These are phyloP conservation scores for Clarias macrocephalus DNA, from an alignment of 2,113 vertebrate species.

Conservation along the genomic window DNA sequence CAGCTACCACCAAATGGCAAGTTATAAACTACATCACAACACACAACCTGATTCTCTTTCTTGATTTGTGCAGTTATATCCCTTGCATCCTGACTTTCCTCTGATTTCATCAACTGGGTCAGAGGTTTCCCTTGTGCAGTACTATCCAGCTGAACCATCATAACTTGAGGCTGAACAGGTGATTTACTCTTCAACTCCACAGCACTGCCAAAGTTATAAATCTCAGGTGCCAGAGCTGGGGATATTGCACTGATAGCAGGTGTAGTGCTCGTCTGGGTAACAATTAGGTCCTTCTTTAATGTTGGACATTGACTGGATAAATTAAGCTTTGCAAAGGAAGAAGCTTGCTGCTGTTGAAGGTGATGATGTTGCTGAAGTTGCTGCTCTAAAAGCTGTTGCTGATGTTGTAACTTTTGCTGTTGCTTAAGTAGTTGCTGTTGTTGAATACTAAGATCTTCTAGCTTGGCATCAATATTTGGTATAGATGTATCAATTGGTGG, in stretches of 20 bases:
- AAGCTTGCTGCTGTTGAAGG: constrained; percentile 72
- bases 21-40: constrained; percentile 94
- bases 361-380: constrained; percentile 77
- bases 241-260: constrained; percentile 72
- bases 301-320: constrained; percentile 77
- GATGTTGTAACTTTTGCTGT: constrained; percentile 75
- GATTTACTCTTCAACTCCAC: constrained; percentile 81
- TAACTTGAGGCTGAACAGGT: constrained; percentile 81
- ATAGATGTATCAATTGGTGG: constrained; percentile 71
- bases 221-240: constrained; percentile 70
- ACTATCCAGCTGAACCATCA: constrained; percentile 88
- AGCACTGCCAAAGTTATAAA: constrained; percentile 73
- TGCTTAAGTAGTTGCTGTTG: constrained; percentile 73
- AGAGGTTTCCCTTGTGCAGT: constrained; percentile 73
- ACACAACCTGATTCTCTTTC: constrained; percentile 86
- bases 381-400: constrained; percentile 76
- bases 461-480: constrained; percentile 79
- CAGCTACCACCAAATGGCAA: constrained; percentile 92
- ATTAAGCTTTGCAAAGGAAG: constrained; percentile 81
- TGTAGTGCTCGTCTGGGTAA: constrained; percentile 76
- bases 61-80: constrained; percentile 85
- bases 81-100: constrained; percentile 77
- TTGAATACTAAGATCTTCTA: constrained; percentile 77
- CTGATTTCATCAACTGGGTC: constrained; percentile 86
- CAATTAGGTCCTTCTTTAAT: constrained; percentile 83